Percentiles rank a stretch among this genome's conserved stretches.
phyloP scores from a whole-genome alignment of 2,113 vertebrate species.

The human (Homo sapiens) region GRCh38 chr16:10741001-10741500 shows the following conservation, averaged over 20 bases:
- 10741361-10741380: not conserved
- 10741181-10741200: not conserved
- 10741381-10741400: not conserved
- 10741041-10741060: not conserved
- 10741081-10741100: rapidly evolving
- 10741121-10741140: not conserved
- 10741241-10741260: not conserved
- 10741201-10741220: not conserved
- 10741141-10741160: not conserved
- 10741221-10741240: not conserved
- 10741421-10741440: not conserved
- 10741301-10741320: not conserved
- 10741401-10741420: not conserved
- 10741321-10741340: not conserved
- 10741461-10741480: too few species aligned
- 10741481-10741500: too few species aligned
- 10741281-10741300: not conserved
- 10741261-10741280: not conserved
- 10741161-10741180: too few species aligned
- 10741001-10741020: not conserved
- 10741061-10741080: not conserved
- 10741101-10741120: not conserved
- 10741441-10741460: too few species aligned
- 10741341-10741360: not conserved
- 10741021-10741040: not conserved